Conservation (phyloP, 2,113 vertebrate species). For the Egretta garzetta region DNA sequence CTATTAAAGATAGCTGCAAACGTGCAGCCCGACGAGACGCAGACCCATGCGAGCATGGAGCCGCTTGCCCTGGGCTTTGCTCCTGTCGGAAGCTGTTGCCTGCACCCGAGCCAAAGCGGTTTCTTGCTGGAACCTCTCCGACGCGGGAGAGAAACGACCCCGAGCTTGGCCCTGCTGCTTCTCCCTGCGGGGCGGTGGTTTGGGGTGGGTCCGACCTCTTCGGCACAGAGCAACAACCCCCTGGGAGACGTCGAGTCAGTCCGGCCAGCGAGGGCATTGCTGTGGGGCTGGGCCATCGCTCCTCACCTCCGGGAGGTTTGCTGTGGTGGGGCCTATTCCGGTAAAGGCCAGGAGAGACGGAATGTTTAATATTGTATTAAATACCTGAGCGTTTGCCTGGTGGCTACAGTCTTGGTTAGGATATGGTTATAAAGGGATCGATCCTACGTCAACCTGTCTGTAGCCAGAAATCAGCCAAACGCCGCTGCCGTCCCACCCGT, state of each 20-base stretch:
- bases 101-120: fast-evolving
- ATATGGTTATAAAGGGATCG: neutral
- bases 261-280: neutral
- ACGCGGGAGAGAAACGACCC: neutral
- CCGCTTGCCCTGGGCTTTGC: neutral
- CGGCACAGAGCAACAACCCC: neutral
- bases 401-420: neutral
- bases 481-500: fast-evolving
- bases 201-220: neutral
- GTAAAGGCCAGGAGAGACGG: neutral
- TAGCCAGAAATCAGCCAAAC: neutral
- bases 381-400: neutral
- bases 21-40: fast-evolving
- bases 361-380: fast-evolving
- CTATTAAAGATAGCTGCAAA: neutral
- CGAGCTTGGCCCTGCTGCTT: neutral
- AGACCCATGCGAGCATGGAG: fast-evolving
- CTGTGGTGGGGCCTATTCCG: neutral
- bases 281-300: neutral
- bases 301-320: neutral
- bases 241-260: neutral
- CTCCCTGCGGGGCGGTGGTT: neutral
- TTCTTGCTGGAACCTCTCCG: neutral
- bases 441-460: neutral
- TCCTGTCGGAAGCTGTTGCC: neutral